Percentiles rank a stretch among this genome's conserved stretches.
Conservation (phyloP, 2,888 invertebrate genomes). For the Didymodactylos carnosus region DNA sequence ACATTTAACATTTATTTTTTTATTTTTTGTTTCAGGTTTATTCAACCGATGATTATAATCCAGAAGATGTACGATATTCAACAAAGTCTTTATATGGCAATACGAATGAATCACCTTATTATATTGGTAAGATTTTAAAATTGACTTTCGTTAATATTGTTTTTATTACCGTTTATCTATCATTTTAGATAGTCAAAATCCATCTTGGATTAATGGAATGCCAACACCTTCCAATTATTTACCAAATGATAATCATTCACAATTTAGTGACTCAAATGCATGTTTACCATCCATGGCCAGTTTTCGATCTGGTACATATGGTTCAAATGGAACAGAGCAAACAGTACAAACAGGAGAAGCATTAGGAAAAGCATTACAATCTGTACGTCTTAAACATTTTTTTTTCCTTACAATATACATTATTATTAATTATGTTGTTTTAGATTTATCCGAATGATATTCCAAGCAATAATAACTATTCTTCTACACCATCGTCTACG, state of each 20-base stretch:
- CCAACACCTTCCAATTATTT: neutral
- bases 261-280: neutral
- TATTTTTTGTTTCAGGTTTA: neutral
- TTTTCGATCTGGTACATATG: neutral
- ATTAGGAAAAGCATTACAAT: neutral
- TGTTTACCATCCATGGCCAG: neutral
- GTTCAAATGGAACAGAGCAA: neutral
- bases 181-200: neutral
- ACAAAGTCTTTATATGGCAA: neutral
- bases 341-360: constrained; percentile 1
- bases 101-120: neutral
- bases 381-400: neutral
- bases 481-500: neutral
- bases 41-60: neutral
- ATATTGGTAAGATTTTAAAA: neutral
- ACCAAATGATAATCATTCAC: neutral
- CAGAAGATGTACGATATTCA: neutral
- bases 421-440: neutral
- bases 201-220: neutral
- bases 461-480: no score
- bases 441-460: neutral
- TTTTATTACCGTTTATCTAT: neutral
- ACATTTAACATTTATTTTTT: no score
- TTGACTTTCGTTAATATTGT: neutral
- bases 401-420: neutral